These are phyloP conservation scores for Bellardia pandia DNA, from an alignment of 2,888 invertebrate genomes.

Conservation along the genomic window DNA sequence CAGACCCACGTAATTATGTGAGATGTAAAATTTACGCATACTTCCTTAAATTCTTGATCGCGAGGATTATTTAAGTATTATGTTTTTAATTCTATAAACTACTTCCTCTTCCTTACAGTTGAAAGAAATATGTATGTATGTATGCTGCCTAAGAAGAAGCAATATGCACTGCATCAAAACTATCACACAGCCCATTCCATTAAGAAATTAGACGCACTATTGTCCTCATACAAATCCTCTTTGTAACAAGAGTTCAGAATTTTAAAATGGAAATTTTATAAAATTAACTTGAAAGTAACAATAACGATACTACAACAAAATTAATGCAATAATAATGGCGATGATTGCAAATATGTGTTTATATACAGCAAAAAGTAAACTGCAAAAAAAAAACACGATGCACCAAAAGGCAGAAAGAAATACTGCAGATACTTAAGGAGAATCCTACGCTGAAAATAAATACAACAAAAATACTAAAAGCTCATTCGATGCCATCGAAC, in stretches of 20 bases:
- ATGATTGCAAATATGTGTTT: conserved; percentile 26
- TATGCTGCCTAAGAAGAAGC: too few relatives aligned
- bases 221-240: conserved; percentile 84
- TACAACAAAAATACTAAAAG: conserved; percentile 15
- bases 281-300: conserved; percentile 60
- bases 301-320: conserved; percentile 50
- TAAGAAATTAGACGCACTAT: conserved; percentile 83
- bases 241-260: conserved; percentile 84
- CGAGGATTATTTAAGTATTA: too few relatives aligned
- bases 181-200: not conserved
- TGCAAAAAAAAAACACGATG: conserved; percentile 27
- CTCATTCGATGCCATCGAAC: not conserved
- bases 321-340: conserved; percentile 35
- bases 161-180: too few relatives aligned
- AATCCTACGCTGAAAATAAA: conserved; percentile 52
- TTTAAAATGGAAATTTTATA: conserved; percentile 71
- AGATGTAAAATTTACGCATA: too few relatives aligned
- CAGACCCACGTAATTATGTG: too few relatives aligned
- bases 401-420: conserved; percentile 37
- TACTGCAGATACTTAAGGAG: conserved; percentile 41
- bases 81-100: too few relatives aligned
- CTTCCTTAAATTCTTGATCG: too few relatives aligned
- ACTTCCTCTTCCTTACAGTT: too few relatives aligned
- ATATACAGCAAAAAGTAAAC: not conserved
- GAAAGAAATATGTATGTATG: too few relatives aligned